A percentile compares a stretch with the other conserved stretches of the same genome.
phyloP scores from a whole-genome alignment of 2,113 vertebrate genomes.

The Ammospiza caudacuta region DNA sequence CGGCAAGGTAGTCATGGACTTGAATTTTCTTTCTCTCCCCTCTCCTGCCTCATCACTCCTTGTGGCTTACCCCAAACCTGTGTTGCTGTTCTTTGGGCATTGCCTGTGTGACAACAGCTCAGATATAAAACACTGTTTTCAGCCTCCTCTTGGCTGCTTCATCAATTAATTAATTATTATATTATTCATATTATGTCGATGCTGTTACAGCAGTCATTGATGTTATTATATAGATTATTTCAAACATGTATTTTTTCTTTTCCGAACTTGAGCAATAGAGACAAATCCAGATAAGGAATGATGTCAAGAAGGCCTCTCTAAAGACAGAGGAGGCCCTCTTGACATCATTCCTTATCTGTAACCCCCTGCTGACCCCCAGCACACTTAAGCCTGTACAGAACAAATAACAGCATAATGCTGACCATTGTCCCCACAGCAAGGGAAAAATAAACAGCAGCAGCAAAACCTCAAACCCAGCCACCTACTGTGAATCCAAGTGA shows the following conservation, averaged over 20 bases:
- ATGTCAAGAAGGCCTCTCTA: not conserved
- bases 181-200: not conserved
- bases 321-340: not conserved
- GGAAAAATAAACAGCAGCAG: not conserved
- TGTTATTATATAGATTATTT: not conserved
- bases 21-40: not conserved
- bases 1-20: not conserved
- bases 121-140: not conserved
- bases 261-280: not conserved
- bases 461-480: not conserved
- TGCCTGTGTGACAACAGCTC: not conserved
- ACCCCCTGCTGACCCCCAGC: not conserved
- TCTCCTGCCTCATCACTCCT: not conserved
- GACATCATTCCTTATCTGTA: not conserved
- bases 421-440: not conserved
- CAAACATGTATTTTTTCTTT: not conserved
- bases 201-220: not conserved
- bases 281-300: not conserved
- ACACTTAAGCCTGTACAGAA: not conserved
- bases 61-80: not conserved
- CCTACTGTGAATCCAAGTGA: not conserved
- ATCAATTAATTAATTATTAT: not conserved
- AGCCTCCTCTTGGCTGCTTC: not conserved
- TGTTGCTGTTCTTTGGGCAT: not conserved
- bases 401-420: too few species aligned